Conservation (phyloP, 2,888 invertebrate species). For the Griposia aprilina region DNA sequence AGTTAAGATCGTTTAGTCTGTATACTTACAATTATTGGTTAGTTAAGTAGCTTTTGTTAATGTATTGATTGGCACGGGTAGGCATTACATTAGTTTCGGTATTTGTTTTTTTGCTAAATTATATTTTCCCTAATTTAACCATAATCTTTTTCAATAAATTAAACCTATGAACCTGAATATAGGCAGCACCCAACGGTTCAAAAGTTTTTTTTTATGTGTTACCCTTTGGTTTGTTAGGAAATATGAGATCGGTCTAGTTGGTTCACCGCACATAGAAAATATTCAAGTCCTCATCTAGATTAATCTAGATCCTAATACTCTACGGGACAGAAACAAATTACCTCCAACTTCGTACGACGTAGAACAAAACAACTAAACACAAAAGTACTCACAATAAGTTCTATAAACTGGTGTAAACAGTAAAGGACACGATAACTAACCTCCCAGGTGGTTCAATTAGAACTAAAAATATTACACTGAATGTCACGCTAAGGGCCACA, state of each 20-base stretch:
- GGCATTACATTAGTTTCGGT: background rate
- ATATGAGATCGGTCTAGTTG: background rate
- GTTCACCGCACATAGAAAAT: background rate
- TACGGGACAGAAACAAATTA: background rate
- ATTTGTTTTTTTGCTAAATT: background rate
- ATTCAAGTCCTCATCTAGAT: background rate
- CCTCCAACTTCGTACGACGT: background rate
- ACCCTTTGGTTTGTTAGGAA: background rate
- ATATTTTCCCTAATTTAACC: background rate
- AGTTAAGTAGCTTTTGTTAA: constrained; percentile 2
- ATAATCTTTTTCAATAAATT: too few species aligned
- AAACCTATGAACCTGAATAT: background rate
- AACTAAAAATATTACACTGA: constrained; percentile 47
- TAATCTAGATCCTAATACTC: too few species aligned
- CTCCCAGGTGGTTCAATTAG: constrained; percentile 41
- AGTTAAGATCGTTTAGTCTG: constrained; percentile 4
- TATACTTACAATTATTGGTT: background rate
- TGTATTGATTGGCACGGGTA: background rate
- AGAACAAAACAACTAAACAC: background rate
- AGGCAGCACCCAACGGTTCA: background rate
- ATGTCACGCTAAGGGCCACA: constrained; percentile 52
- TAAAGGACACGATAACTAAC: constrained; percentile 18
- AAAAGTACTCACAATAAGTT: constrained; percentile 25
- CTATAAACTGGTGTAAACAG: background rate
- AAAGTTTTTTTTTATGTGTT: background rate